Evolutionary conservation across 1,140 invertebrate genomes (phyloP), one percentile per base, ranked within the genome.

Genomic region (Sitodiplosis mosellana): DNA sequence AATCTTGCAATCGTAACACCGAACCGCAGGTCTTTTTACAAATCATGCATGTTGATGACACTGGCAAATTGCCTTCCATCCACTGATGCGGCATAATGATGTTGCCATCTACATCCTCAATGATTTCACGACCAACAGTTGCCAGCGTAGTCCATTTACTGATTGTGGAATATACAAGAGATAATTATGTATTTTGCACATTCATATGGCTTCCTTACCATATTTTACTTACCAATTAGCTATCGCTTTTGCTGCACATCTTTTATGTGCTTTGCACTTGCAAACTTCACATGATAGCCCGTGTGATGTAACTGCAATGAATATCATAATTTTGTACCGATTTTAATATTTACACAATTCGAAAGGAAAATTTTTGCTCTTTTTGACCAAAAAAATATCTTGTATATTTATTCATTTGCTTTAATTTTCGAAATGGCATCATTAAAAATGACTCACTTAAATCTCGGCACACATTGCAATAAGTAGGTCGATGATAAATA

Each of bases 21-120:
- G 90, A 95, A 42, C 92, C 92, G 71, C 92, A 96, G 3, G 87
- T 94, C 68, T 91, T 92, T 58, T 95, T 90, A 70, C 92, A 97
- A n/a, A 90, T 74, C 46, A 75, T 71, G 68, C 93, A 97, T 64
- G 92, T 89, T 47, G 90, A 83, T 48, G 88, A 87, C 19, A 95
- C 90, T 10, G 91, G 89, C 46, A 96, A 69, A 69, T 97, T 97
- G 27, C 93, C 93, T 68, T 96, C 91, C 71, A 96, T 77, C 93
- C 93, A 97, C 59, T 97, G 93, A 69, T 97, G 92, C 17, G 90
- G 89, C 87, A 95, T 92, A 48, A 81, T 78, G 52, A 94, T 83
- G 60, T 79, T 86, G 66, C 89, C 87, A 67, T 94, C 88, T 49
- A 80, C 73, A 58, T 94, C 88, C 61, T 94, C 90, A 45, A 94